Conservation (phyloP, 1,140 invertebrate species). For the Drosophila sechellia region DNA sequence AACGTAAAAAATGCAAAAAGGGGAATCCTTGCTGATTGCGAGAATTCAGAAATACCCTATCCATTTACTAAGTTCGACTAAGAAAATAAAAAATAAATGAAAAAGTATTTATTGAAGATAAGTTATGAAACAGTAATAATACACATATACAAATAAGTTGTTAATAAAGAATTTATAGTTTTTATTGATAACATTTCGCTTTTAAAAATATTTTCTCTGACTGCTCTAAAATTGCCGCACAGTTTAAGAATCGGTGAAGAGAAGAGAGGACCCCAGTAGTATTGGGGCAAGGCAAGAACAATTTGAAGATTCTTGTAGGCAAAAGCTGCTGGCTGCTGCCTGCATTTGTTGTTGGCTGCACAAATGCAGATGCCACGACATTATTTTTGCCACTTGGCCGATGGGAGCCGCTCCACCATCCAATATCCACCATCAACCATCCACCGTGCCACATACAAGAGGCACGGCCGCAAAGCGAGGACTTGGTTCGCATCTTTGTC, state of each 20-base stretch:
- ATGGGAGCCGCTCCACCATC: constrained; percentile 43
- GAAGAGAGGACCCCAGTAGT: constrained; percentile 1
- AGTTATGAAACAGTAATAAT: too few relatives aligned
- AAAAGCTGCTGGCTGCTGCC: constrained; percentile 64
- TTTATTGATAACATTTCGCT: neutral
- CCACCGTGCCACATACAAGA: too few relatives aligned
- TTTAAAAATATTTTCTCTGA: neutral
- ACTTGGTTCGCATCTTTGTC: constrained; percentile 79
- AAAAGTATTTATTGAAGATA: too few relatives aligned
- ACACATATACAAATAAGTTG: too few relatives aligned
- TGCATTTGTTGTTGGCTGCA: constrained; percentile 48
- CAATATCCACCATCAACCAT: too few relatives aligned
- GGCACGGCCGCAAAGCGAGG: constrained; percentile 19
- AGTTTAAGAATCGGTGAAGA: neutral
- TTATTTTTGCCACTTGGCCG: constrained; percentile 82
- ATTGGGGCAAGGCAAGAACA: constrained; percentile 31
- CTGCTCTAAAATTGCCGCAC: neutral
- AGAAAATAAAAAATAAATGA: neutral
- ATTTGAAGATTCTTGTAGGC: constrained; percentile 69
- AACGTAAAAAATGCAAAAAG: constrained; percentile 43
- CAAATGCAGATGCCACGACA: constrained; percentile 82
- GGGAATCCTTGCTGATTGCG: constrained; percentile 10
- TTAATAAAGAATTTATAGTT: neutral
- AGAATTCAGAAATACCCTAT: constrained; percentile 13
- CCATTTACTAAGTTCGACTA: neutral